Evolutionary conservation across 1,140 invertebrate genomes (phyloP).

Genomic region (Popillia japonica): DNA sequence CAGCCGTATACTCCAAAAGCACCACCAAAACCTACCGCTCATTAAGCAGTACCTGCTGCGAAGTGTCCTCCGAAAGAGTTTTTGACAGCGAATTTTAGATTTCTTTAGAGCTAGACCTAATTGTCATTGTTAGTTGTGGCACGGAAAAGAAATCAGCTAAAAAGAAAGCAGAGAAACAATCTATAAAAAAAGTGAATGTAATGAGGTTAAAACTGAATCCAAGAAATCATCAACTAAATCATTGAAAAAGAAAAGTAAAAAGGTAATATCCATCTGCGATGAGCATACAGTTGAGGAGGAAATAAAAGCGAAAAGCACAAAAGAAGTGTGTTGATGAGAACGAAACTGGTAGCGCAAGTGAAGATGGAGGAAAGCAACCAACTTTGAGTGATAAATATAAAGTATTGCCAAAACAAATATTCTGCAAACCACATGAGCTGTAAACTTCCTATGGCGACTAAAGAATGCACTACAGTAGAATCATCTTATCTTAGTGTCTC

Average conservation of each 20-base stretch:
- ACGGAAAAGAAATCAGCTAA: not conserved
- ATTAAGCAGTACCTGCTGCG: not conserved
- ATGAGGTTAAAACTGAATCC: not conserved
- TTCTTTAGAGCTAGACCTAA: conserved; percentile 54
- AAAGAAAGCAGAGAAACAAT: not conserved
- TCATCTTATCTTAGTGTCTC: conserved; percentile 19
- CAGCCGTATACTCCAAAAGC: not conserved
- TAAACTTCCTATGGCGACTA: not conserved
- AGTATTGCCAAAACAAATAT: not conserved
- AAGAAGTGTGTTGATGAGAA: not conserved
- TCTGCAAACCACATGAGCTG: conserved; percentile 22
- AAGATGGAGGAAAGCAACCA: not conserved
- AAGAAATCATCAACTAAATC: not conserved
- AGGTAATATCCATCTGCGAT: not conserved
- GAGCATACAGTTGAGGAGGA: not conserved
- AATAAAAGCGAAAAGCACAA: not conserved
- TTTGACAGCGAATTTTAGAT: conserved; percentile 50
- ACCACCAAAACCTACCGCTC: not conserved
- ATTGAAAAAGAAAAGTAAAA: not conserved
- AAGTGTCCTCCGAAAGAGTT: conserved; percentile 22
- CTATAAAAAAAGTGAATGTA: not conserved
- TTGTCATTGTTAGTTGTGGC: conserved; percentile 43
- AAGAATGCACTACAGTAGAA: not conserved
- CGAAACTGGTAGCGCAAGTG: not conserved
- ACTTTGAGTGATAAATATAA: not conserved